phyloP scores from a whole-genome alignment of 2,113 vertebrate genomes.

The Saguinus midas region DNA sequence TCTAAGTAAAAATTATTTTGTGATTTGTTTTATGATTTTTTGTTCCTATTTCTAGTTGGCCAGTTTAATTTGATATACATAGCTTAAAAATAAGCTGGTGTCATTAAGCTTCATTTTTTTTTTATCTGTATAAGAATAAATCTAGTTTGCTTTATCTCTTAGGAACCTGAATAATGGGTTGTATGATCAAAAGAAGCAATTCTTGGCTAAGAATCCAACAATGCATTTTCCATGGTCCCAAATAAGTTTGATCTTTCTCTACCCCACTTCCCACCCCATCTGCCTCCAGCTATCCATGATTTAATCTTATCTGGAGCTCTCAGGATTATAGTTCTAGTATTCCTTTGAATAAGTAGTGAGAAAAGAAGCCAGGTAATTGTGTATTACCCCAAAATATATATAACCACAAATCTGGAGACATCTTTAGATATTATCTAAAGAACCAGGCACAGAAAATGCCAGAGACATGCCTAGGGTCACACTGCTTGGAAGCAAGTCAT shows the following conservation, averaged over 20 bases:
- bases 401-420: conserved; percentile 46
- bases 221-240: background rate
- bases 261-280: background rate
- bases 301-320: conserved; percentile 50
- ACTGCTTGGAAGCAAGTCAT: background rate
- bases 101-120: background rate
- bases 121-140: background rate
- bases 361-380: conserved; percentile 40
- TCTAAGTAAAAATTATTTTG: background rate
- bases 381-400: conserved; percentile 36
- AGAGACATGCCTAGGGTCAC: background rate
- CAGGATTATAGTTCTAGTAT: background rate
- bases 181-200: conserved; percentile 11
- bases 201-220: background rate
- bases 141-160: background rate
- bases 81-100: background rate
- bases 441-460: background rate
- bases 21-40: background rate
- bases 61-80: background rate
- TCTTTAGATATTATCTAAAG: conserved; percentile 62
- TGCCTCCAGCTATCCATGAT: conserved; percentile 16
- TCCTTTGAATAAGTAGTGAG: conserved; percentile 53
- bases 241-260: background rate
- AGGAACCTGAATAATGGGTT: background rate
- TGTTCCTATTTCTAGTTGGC: conserved; percentile 20